Evolutionary conservation across 2,113 vertebrate genomes (phyloP), one percentile per base, ranked within the genome.

Genomic region (Ammospiza caudacuta): DNA sequence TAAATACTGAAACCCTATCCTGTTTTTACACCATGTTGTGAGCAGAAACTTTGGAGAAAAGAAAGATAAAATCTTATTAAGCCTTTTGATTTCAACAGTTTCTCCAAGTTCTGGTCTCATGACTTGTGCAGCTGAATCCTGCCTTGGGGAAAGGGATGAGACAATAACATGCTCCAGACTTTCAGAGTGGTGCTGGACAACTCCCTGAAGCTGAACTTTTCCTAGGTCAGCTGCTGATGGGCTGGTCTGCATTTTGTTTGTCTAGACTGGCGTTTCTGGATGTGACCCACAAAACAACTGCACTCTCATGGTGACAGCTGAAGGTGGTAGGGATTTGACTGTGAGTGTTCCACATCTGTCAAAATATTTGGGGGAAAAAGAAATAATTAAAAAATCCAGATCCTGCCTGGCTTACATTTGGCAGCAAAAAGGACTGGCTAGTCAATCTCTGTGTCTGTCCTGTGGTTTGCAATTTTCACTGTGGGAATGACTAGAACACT

Each of bases 181-280:
- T 72, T 61, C 41, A 94, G 0, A 24, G 61, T 72, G 47, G 37
- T 89, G 49, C 57, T 94, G 87, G 92, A 94, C 89, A 96, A 92
- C 91, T 94, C 94, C 89, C 91, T 82, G 43, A 78, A 94, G 64
- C 31, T 95, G 92, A 96, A 94, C 81, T 94, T 91, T 84, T 89
- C 94, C 69, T 75, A 57, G 83, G 68, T 93, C 92, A 87, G 47
- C 69, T 81, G 79, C 41, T 62, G 82, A 74, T 14, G 57, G 44
- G 35, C 27, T 92, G 61, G 74, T 88, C 75, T 69, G 84, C 20
- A 68, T 86, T 90, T 81, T 84, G 31, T 9, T 83, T 84, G 44
- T 92, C 86, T 78, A 59, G 55, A 77, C 55, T 96, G 89, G 61
- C 0, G 12, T 31, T 90, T 33, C 27, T 89, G 73, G 39, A 83